These are phyloP conservation scores for Mesoligia furuncula DNA, from an alignment of 2,888 invertebrate genomes.

Conservation along the genomic window DNA sequence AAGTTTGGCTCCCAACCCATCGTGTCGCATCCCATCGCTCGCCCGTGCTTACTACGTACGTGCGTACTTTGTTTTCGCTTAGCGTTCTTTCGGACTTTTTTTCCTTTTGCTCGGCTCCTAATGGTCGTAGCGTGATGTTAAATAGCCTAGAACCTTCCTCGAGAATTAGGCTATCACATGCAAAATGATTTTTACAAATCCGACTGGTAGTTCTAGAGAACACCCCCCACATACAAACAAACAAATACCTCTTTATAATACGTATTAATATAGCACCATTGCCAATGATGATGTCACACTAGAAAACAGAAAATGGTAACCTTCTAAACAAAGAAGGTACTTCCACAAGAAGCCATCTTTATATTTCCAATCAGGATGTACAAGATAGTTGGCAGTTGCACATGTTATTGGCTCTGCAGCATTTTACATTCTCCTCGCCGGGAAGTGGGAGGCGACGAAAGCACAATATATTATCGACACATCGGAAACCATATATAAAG, in stretches of 20 bases:
- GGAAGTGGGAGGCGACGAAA: constrained; percentile 65
- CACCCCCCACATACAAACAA: too few relatives aligned
- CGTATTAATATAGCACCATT: too few relatives aligned
- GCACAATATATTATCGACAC: constrained; percentile 64
- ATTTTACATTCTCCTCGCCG: constrained; percentile 50
- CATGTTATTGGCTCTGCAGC: constrained; percentile 57
- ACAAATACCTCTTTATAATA: too few relatives aligned
- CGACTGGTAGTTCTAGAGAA: background rate
- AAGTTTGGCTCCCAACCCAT: too few relatives aligned
- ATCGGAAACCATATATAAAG: constrained; percentile 67
- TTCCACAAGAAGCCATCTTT: background rate
- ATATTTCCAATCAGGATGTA: constrained; percentile 23
- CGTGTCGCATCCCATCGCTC: too few relatives aligned
- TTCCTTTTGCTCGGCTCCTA: too few relatives aligned
- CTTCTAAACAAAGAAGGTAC: constrained; percentile 7
- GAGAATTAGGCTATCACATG: background rate
- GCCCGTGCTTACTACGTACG: too few relatives aligned
- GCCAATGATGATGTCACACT: background rate
- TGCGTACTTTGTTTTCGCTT: too few relatives aligned
- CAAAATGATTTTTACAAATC: background rate
- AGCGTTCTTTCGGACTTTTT: too few relatives aligned
- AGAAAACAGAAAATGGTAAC: background rate
- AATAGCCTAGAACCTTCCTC: background rate
- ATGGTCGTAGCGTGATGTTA: background rate
- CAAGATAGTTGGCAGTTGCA: constrained; percentile 56